Conservation (phyloP, 2,888 invertebrate species). For the Dromius quadrimaculatus region DNA sequence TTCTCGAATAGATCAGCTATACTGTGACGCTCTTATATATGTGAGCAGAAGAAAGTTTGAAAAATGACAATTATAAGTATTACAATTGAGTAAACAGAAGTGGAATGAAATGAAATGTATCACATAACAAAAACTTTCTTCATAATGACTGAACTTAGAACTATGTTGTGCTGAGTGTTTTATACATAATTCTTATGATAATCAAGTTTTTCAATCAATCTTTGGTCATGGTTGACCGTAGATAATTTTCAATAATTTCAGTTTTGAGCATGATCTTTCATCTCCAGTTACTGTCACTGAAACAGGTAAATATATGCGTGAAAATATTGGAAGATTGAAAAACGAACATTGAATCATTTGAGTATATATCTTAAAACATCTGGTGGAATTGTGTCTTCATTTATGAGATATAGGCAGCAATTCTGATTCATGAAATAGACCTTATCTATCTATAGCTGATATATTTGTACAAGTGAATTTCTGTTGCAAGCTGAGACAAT, state of each 20-base stretch:
- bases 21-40: too few relatives aligned
- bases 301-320: constrained; percentile 45
- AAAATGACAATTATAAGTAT: too few relatives aligned
- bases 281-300: constrained; percentile 47
- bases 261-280: constrained; percentile 49
- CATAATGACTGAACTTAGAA: too few relatives aligned
- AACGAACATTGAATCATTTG: constrained; percentile 12
- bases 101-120: too few relatives aligned
- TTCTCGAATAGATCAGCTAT: too few relatives aligned
- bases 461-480: constrained; percentile 7
- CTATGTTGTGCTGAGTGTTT: too few relatives aligned
- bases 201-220: too few relatives aligned
- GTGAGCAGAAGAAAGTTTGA: too few relatives aligned
- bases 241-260: constrained; percentile 53
- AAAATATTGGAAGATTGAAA: constrained; percentile 33
- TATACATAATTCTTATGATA: too few relatives aligned
- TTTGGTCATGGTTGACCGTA: constrained; percentile 51
- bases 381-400: constrained; percentile 52
- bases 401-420: constrained; percentile 54
- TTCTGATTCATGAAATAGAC: constrained; percentile 55
- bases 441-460: constrained; percentile 54
- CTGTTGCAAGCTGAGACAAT: background rate
- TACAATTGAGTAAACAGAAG: too few relatives aligned
- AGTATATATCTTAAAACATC: constrained; percentile 20
- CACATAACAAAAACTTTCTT: too few relatives aligned